Base-by-base conservation (phyloP, 2,888 invertebrate genomes). In the Subacronicta megacephala region DNA sequence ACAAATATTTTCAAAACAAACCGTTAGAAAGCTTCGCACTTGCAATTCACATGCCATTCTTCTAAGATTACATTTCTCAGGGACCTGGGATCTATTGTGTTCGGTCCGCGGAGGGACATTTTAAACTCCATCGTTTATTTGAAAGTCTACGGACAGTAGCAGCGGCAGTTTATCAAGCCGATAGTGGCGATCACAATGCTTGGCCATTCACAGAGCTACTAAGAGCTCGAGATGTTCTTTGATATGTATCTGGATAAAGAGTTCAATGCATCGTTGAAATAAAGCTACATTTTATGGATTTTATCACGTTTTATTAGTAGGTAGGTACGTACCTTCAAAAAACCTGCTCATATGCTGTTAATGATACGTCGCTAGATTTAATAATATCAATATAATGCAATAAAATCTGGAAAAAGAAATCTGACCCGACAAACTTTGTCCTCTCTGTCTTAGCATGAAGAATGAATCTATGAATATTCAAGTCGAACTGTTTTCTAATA, bases 71-170 rank as follows among this genome's bases (percentile, higher is more conserved):
- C 58, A 38, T 55, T 64, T 49, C 57, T 53, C 47, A 56, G 57
- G 54, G 63, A 52, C 45, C 40, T 49, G 51, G 67, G 56, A 72
- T 73, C 79, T 68, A 80, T 86, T 85, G 79, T 81, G 71, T 65
- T 66, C 59, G 64, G 64, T 75, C 78, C 72, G 67, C 69, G 61
- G 81, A 84, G 82, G 82, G 84, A 87, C 85, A 81, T 84, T 90
- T 90, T 90, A 90, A 90, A 90, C 75, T 88, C 79, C 65, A 85
- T 85, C 88, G 79, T 72, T 83, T 83, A 83, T 85, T 89, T 86
- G 73, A 85, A 86, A 84, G 75, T 84, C 79, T 83, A 82, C 81
- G 90, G 90, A 90, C 90, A 90, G 85, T 84, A 75, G 74, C 74
- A 74, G 77, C 67, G 74, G 83, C 71, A 82, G 75, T 90, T 88